Base-by-base conservation (phyloP, 2,888 invertebrate species). In the Branchipolynoe longqiensis region DNA sequence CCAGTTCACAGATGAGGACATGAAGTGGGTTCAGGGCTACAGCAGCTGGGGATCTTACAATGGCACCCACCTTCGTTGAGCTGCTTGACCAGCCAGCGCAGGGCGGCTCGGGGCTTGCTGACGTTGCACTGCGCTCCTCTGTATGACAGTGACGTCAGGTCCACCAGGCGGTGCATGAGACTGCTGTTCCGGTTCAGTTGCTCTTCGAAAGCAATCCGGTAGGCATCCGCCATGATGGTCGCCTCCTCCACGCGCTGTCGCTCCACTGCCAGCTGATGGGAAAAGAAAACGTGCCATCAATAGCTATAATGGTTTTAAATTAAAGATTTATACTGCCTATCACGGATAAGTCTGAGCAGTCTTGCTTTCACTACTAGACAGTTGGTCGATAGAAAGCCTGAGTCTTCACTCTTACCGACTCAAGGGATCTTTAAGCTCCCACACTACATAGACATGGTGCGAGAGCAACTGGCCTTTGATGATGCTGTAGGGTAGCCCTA, bases 141-240 rank as follows among this genome's bases (percentile, higher is more conserved):
- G 18, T 33, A 69, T 1, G 62, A 31, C 14, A 73, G 22, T 4
- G 56, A 33, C 22, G 82, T 74, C n/a, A 88, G 1, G n/a, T 86
- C 86, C 6, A 90, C 89, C 4, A 93, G 87, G 40, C 90, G 89
- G 8, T 90, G 89, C 54, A 92, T 89, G 81, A 93, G 86, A 0
- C 85, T 84, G 85, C 90, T 90, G 87, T 90, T 92, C 56, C 89
- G 89, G 62, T 89, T 87, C 84, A 93, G 88, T 88, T 93, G 92
- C 85, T 93, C 93, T 78, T 93, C 93, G 88, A 93, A 93, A 0
- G 93, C 93, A 33, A 90, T 87, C 54, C 92, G 86, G 86, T 93
- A 93, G 1, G 92, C 92, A 86, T 93, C 92, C 22, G 91, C 91
- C 36, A 92, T 91, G 59, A 90, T 85, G 81, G 89, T 89, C 0